Evolutionary conservation across 2,797 vertebrate species (phyloP).

Genomic region (Myotis vivesi): DNA sequence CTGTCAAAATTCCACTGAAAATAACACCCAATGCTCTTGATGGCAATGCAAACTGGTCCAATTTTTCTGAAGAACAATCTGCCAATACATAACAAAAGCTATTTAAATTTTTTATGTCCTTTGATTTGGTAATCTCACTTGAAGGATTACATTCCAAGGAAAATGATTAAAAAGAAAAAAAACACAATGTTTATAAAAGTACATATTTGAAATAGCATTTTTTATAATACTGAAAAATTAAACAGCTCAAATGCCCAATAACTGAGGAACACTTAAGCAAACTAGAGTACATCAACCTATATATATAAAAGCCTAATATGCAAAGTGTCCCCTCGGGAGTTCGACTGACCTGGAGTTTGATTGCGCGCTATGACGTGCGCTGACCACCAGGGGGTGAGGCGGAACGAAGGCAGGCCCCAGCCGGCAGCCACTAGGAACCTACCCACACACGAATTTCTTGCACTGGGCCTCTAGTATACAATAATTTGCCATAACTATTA

Average conservation of each 20-base stretch:
- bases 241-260: neutral
- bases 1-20: constrained; percentile 55
- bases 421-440: no score
- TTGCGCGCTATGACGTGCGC: no score
- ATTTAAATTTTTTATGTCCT: constrained; percentile 56
- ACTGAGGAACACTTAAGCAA: constrained; percentile 39
- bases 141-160: constrained; percentile 32
- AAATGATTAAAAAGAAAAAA: constrained; percentile 35
- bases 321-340: no score
- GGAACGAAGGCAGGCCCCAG: no score
- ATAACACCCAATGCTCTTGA: constrained; percentile 1
- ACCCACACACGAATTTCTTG: no score
- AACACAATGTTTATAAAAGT: constrained; percentile 10
- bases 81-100: constrained; percentile 33
- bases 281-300: neutral
- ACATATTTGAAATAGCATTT: constrained; percentile 2
- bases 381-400: no score
- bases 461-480: neutral
- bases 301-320: no score
- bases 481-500: constrained; percentile 35
- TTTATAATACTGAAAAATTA: constrained; percentile 50
- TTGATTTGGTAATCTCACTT: constrained; percentile 44
- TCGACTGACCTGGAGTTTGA: no score
- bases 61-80: constrained; percentile 34
- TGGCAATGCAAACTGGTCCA: constrained; percentile 19